Evolutionary conservation across 2,888 invertebrate species (phyloP), one percentile per base, ranked within the genome.

Genomic region (Chrysina gloriosa): DNA sequence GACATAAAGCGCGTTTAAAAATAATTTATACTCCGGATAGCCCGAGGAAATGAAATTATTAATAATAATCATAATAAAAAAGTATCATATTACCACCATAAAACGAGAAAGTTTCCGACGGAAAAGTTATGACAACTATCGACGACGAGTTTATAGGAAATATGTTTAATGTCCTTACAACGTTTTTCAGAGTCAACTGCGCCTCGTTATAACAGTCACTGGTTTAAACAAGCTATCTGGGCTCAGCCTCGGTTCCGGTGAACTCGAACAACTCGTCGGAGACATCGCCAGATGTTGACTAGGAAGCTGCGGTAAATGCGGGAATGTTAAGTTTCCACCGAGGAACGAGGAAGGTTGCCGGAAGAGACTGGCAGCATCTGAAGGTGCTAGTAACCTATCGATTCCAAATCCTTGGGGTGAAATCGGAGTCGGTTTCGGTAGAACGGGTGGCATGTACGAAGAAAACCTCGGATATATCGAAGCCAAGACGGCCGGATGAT

Each of bases 391-490:
- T 6, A 82, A 69, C 56, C 83, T 76, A 56, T 83, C 83, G 75
- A 83, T 73, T 67, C 77, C 79, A 71, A 85, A 85, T 1, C 80
- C 73, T 69, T 72, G 82, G 74, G 85, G 86, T 29, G 85, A 86
- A 79, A 83, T 85, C 79, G 84, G 84, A 70, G 86, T 86, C 75
- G 87, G 85, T 75, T 86, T 85, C 68, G 83, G 86, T 2, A 81
- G 73, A 52, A 80, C 73, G 3, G 77, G 82, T 72, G 82, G 85
- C 75, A 81, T 85, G 78, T 87, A 92, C 58, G 85, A 92, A 83
- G 79, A 90, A 82, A 88, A 93, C 73, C 88, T 85, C 72, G 87
- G 80, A 77, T 92, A 92, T 77, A 92, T 88, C 6, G 90, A 89
- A 63, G 91, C 87, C 66, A 91, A 81, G 79, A 89, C 79, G 1